Evolutionary conservation across 2,113 vertebrate genomes (phyloP).

Genomic region (Antechinus flavipes): DNA sequence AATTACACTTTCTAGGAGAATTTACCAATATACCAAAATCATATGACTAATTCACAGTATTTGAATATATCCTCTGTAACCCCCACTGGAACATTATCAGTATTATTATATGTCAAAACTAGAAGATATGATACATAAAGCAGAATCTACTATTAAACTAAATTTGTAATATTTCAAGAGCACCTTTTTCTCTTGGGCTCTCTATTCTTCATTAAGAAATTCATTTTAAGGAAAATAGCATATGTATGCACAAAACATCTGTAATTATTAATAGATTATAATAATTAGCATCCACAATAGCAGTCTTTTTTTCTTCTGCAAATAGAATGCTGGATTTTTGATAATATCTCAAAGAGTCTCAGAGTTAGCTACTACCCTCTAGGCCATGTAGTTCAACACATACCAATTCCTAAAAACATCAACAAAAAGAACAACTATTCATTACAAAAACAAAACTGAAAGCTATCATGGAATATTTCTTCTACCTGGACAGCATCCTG

Average conservation of each 20-base stretch:
- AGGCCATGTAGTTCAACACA: neutral
- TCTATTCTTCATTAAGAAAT: neutral
- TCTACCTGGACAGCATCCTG: neutral
- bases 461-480: neutral
- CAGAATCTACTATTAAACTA: conserved; percentile 44
- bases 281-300: neutral
- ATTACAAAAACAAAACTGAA: neutral
- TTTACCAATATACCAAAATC: conserved; percentile 59
- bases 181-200: neutral
- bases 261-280: neutral
- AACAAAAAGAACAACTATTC: neutral
- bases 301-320: neutral
- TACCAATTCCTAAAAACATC: neutral
- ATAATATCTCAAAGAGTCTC: neutral
- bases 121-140: conserved; percentile 59
- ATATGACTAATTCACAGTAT: conserved; percentile 59
- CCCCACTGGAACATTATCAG: conserved; percentile 61
- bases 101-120: conserved; percentile 50
- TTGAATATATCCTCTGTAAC: conserved; percentile 65
- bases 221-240: neutral
- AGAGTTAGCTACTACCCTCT: neutral
- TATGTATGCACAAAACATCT: neutral
- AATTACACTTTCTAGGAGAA: conserved; percentile 72
- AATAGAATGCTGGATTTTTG: neutral
- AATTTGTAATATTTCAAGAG: conserved; percentile 47